Base-by-base conservation (phyloP, 2,113 vertebrate genomes). In the Silurus meridionalis region DNA sequence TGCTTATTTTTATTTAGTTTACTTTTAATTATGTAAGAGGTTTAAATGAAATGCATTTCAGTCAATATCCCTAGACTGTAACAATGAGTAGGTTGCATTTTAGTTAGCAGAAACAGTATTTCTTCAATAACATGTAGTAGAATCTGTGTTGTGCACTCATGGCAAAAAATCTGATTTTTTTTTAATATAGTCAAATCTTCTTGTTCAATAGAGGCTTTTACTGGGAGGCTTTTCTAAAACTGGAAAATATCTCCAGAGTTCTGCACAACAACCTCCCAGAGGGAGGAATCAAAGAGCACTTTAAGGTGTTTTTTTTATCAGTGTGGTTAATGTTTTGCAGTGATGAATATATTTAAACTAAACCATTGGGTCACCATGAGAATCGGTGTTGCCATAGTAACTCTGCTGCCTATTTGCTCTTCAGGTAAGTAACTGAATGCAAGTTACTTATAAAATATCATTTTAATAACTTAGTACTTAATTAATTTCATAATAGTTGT, bases 331-430 rank as follows among this genome's bases (percentile, higher is more conserved):
- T 83, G 79, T 74, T 85, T 85, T 88, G 37, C 79, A 88, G 87
- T 79, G 74, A 88, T 90, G 89, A 63, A 72, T 61, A 80, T 74
- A 80, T 60, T 88, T 19, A 88, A 83, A 80, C 64, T 79, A 37
- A 85, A 53, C 37, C 86, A 83, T 2, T 80, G 83, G 84, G 58
- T 89, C 69, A 69, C 78, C 66, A 46, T 88, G 71, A 85, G 60
- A 88, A 55, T 88, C 75, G 69, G 67, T 10, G 61, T 71, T 63
- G 85, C 85, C 84, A 86, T 89, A 58, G 50, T 83, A 71, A 69
- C 88, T 72, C 67, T 90, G 13, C 60, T 89, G 28, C 71, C 86
- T 55, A 84, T 89, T 64, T 85, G 79, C 74, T 77, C 74, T 78
- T 66, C 83, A 86, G 88, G 89, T 90, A 83, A 50, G 85, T 64